Percentiles rank a stretch among this genome's conserved stretches.
phyloP scores from a whole-genome alignment of 1,140 invertebrate species.

The Tetramorium simillimum region DNA sequence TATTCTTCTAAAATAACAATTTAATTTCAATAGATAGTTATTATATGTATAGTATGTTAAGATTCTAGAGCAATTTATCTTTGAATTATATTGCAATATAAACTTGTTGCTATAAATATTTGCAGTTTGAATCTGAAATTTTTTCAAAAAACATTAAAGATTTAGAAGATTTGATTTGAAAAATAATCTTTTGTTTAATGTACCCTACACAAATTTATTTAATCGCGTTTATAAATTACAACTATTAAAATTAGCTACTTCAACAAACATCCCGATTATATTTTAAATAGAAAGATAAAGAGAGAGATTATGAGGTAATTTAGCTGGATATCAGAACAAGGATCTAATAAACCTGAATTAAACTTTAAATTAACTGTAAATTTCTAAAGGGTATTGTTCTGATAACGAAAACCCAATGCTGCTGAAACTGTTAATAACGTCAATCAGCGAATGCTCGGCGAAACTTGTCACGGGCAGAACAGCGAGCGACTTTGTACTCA shows the following conservation, averaged over 20 bases:
- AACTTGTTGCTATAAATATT: not conserved
- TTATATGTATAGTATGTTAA: not conserved
- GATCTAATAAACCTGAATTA: no score
- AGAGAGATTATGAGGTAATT: not conserved
- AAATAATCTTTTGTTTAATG: not conserved
- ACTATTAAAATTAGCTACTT: no score
- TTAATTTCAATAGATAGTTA: not conserved
- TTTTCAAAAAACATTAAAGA: not conserved
- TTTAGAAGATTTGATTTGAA: not conserved
- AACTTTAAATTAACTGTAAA: not conserved
- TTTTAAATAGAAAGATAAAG: not conserved
- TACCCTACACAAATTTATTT: not conserved
- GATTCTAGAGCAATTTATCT: not conserved
- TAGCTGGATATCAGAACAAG: not conserved
- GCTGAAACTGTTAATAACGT: slow-evolving; percentile 19
- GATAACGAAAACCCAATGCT: not conserved
- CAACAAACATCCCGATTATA: not conserved
- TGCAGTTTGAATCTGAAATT: not conserved
- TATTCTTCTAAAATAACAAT: not conserved
- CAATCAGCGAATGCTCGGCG: not conserved
- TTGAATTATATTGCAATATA: not conserved
- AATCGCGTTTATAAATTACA: not conserved
- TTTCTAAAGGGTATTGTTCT: not conserved
- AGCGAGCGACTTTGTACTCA: slow-evolving; percentile 5
- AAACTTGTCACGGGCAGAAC: not conserved